Conservation (phyloP, 1,140 invertebrate species). For the Steinernema feltiae region DNA sequence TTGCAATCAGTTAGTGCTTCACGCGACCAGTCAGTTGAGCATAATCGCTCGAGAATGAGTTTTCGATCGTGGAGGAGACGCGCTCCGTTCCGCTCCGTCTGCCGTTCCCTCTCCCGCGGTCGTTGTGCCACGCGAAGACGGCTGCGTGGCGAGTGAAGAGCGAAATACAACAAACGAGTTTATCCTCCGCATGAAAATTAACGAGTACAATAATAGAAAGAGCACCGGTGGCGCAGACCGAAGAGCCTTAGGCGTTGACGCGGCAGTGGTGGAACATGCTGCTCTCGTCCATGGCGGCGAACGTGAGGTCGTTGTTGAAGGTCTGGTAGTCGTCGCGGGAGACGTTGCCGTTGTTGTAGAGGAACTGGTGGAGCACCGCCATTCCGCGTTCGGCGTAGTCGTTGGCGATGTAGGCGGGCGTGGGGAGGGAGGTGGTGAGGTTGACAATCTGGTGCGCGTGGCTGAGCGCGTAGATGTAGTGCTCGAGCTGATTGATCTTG, state of each 20-base stretch:
- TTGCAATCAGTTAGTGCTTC: no score
- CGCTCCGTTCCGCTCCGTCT: no score
- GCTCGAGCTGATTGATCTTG: conserved; percentile 28
- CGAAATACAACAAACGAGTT: background rate
- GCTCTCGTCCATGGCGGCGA: background rate
- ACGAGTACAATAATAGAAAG: background rate
- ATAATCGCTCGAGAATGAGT: no score
- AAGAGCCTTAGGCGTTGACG: background rate
- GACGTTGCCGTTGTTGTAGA: background rate
- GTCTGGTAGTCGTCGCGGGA: background rate
- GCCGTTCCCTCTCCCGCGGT: no score
- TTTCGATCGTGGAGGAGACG: no score
- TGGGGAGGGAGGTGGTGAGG: background rate
- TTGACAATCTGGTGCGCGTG: conserved; percentile 20
- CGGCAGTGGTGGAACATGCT: conserved; percentile 12
- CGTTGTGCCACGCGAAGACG: background rate
- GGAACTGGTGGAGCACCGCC: background rate
- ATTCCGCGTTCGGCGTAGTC: conserved; percentile 4
- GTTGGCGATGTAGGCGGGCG: conserved; percentile 13
- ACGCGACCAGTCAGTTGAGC: no score
- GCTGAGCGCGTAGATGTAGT: conserved; percentile 16
- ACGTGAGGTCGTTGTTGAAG: background rate
- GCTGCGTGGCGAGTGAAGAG: no score
- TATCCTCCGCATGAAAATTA: background rate
- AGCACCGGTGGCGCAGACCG: background rate